These are phyloP conservation scores for Reticulitermes lucifugus DNA, from an alignment of 2,888 invertebrate genomes.

Conservation along the genomic window DNA sequence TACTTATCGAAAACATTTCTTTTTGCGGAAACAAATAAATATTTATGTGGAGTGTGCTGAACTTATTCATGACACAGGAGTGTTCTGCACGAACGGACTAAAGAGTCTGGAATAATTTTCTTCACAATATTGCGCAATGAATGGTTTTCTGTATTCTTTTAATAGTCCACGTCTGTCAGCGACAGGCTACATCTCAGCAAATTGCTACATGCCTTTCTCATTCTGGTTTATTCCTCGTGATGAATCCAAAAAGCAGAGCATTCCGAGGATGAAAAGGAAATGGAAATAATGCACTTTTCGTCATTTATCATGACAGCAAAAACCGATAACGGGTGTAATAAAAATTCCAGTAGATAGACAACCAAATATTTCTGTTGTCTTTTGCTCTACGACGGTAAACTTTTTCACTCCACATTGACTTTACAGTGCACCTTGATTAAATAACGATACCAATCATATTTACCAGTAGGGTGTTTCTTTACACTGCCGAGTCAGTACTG, in stretches of 20 bases:
- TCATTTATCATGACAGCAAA: constrained; percentile 2
- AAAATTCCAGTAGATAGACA: not conserved
- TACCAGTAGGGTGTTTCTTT: no score
- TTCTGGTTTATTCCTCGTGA: not conserved
- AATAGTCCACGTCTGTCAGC: not conserved
- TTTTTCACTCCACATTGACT: no score
- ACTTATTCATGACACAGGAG: no score
- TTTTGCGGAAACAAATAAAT: no score
- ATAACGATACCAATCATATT: no score
- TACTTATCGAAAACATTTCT: no score
- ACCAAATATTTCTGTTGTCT: not conserved
- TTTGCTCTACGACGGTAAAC: no score
- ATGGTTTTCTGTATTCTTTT: not conserved
- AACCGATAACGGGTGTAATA: not conserved
- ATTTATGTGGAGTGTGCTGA: no score
- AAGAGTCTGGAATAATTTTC: no score
- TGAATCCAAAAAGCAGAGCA: not conserved
- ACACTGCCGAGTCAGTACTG: no score
- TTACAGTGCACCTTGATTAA: no score
- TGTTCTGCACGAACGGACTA: no score
- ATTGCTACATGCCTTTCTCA: constrained; percentile 2
- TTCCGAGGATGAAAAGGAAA: not conserved
- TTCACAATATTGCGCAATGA: not conserved
- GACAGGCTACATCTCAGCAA: not conserved
- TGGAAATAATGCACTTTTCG: not conserved